phyloP scores from a whole-genome alignment of 35 echinoderm and acorn worm genomes.

The Antedon bifida region DNA sequence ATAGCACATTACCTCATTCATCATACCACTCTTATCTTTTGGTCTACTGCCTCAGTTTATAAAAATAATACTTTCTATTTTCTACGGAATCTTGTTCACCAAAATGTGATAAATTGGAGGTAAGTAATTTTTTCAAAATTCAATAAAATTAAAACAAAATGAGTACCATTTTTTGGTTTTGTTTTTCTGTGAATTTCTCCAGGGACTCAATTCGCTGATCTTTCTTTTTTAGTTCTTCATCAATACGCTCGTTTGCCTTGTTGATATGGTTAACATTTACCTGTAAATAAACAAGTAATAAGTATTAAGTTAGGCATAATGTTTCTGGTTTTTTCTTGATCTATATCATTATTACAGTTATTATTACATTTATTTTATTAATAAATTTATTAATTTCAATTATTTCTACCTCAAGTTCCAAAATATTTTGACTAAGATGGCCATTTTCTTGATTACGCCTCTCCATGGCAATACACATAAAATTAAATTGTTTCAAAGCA shows the following conservation, averaged over 20 bases:
- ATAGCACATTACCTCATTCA: no score
- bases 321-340: not conserved
- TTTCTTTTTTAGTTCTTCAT: conserved; percentile 48
- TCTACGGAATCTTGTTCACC: no score
- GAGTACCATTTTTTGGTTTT: conserved; percentile 62
- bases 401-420: conserved; percentile 59
- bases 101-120: no score
- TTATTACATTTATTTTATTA: no score
- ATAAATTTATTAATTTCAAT: not conserved
- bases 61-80: no score
- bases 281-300: conserved; percentile 18
- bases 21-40: no score
- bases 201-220: conserved; percentile 10
- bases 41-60: no score
- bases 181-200: conserved; percentile 50
- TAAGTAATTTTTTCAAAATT: no score
- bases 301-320: not conserved
- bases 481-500: conserved; percentile 82
- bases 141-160: no score
- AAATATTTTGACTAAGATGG: conserved; percentile 44
- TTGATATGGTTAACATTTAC: conserved; percentile 52
- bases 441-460: conserved; percentile 68
- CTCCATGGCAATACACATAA: conserved; percentile 73
- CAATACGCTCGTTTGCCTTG: conserved; percentile 46
- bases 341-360: no score